Evolutionary conservation across 2,113 vertebrate genomes (phyloP).

Genomic region (Sebastes fasciatus): DNA sequence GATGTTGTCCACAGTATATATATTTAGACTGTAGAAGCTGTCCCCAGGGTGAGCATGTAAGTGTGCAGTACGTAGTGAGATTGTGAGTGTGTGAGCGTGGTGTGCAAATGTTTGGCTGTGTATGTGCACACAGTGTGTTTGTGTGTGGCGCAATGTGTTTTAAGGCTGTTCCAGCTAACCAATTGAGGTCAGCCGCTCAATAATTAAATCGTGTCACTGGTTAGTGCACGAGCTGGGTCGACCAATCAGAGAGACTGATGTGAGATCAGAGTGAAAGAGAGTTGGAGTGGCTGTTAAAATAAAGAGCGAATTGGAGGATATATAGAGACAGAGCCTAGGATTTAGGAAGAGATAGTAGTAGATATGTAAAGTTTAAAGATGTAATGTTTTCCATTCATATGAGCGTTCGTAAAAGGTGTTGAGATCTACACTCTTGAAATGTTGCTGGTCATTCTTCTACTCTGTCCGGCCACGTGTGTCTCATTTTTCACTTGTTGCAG

Average conservation of each 20-base stretch:
- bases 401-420: constrained; percentile 2
- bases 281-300: constrained; percentile 38
- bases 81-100: constrained; percentile 45
- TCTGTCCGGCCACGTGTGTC: neutral
- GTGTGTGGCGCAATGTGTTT: constrained; percentile 59
- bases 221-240: constrained; percentile 67
- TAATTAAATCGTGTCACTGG: constrained; percentile 83
- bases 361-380: constrained; percentile 32
- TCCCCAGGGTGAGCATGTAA: constrained; percentile 68
- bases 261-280: constrained; percentile 58
- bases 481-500: constrained; percentile 30
- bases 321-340: constrained; percentile 40
- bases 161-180: constrained; percentile 71
- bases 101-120: constrained; percentile 46
- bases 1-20: constrained; percentile 66
- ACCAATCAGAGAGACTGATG: constrained; percentile 65
- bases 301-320: constrained; percentile 33
- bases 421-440: constrained; percentile 4
- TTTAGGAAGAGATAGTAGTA: constrained; percentile 10
- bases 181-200: constrained; percentile 84
- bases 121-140: constrained; percentile 27
- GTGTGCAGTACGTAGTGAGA: constrained; percentile 55
- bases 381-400: constrained; percentile 24
- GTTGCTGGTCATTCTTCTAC: constrained; percentile 1
- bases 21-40: constrained; percentile 72